Evolutionary conservation across 2,888 invertebrate genomes (phyloP), one percentile per base, ranked within the genome.

Genomic region (Pristionchus arcanus): DNA sequence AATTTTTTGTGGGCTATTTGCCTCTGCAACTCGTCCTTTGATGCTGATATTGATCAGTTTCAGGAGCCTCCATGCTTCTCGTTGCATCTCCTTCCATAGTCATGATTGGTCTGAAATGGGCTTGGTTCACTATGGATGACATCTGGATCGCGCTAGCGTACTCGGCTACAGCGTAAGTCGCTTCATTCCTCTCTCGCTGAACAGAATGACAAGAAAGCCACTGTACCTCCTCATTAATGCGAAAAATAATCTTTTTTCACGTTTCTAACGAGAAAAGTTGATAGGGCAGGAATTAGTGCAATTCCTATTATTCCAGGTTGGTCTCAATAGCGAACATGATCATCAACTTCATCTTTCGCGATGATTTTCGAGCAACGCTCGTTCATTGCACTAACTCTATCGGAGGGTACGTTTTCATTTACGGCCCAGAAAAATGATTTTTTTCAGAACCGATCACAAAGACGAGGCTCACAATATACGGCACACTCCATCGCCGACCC

Each of bases 61-160:
- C 49, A 85, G 91, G 90, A 49, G 90, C 92, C 42, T 92, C 92
- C 1, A 91, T 93, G 16, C 21, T 91, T 25, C 90, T 93, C 19
- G 91, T 93, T 21, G 90, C 92, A 0, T 91, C 91, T 42, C 92
- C 93, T 0, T 91, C 91, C 4, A 68, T 92, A 37, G 93, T 93
- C 16, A 93, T 93, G 93, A 77, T 93, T 16, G 91, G 91, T 11
- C 92, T 92, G 21, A 71, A 91, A 31, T 84, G 85, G 85, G n/a
- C 13, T 4, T 34, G 16, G 85, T 85, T 55, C 25, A 25, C 28
- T 2, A 9, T 63, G 15, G 85, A 63, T 16, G 85, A 85, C 34
- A 34, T 85, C 34, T 63, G 34, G 31, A 31, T 85, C 4, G 85
- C 85, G 9, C 25, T 85, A 7, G n/a, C 59, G 1, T 85, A 85